Conservation (phyloP, 1,140 invertebrate species). For the Bombus confusus region DNA sequence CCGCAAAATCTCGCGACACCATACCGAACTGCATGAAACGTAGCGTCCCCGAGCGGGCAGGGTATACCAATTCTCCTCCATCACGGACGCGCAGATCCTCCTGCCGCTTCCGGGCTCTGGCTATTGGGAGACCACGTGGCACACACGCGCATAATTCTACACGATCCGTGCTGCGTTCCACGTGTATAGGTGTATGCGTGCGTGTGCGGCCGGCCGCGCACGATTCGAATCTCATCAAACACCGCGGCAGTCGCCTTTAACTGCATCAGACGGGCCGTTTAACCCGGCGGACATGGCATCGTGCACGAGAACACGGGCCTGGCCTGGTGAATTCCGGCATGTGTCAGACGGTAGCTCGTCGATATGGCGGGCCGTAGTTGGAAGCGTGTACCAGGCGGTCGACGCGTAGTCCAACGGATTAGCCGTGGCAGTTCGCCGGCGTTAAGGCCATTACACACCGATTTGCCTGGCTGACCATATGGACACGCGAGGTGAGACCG, state of each 20-base stretch:
- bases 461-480: constrained; percentile 43
- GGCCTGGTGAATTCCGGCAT: constrained; percentile 28
- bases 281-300: constrained; percentile 23
- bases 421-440: constrained; percentile 48
- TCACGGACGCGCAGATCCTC: background rate
- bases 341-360: constrained; percentile 38
- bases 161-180: background rate
- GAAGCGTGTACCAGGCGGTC: constrained; percentile 1
- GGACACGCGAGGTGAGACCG: constrained; percentile 28
- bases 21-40: background rate
- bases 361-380: constrained; percentile 6
- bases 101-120: background rate
- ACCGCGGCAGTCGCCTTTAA: constrained; percentile 20
- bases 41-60: background rate
- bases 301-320: background rate
- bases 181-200: too few species aligned
- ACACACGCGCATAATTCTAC: constrained; percentile 23
- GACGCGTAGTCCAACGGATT: constrained; percentile 38
- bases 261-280: constrained; percentile 22
- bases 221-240: constrained; percentile 49
- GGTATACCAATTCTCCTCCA: constrained; percentile 24
- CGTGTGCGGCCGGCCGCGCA: background rate
- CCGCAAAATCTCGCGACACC: background rate
- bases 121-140: constrained; percentile 8
- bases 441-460: constrained; percentile 61